These are phyloP conservation scores for Eilema sororculum DNA, from an alignment of 2,888 invertebrate species.

Conservation along the genomic window DNA sequence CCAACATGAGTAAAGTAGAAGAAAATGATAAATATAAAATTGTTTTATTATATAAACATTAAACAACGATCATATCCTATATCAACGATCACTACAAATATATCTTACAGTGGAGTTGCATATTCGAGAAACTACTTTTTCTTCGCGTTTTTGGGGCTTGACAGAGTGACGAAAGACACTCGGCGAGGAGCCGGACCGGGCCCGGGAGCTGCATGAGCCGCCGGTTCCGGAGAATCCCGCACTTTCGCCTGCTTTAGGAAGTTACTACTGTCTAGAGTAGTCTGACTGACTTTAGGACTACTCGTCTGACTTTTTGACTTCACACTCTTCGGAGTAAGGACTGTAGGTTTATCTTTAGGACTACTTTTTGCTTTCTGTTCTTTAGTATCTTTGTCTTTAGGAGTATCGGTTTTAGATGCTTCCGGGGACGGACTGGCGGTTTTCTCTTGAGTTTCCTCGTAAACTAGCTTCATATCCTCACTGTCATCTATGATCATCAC, in stretches of 20 bases:
- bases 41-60: constrained; percentile 11
- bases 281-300: constrained; percentile 32
- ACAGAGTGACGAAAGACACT: constrained; percentile 91
- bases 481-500: constrained; percentile 74
- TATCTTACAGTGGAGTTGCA: constrained; percentile 16
- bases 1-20: background rate
- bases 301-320: constrained; percentile 35
- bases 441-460: constrained; percentile 81
- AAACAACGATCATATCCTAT: background rate
- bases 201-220: constrained; percentile 75
- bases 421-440: constrained; percentile 46
- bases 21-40: background rate
- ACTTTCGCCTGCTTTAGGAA: constrained; percentile 76
- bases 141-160: constrained; percentile 92
- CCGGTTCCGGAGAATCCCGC: constrained; percentile 68
- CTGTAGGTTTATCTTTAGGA: background rate
- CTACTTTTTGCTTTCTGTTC: constrained; percentile 25
- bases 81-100: background rate
- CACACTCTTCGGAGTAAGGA: constrained; percentile 33
- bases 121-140: constrained; percentile 65
- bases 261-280: constrained; percentile 44
- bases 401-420: constrained; percentile 24
- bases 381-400: background rate
- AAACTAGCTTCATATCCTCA: constrained; percentile 88
- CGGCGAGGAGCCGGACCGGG: constrained; percentile 85